These are phyloP conservation scores for Onthophagus sagittarius DNA, from an alignment of 2,888 invertebrate species.

Conservation along the genomic window DNA sequence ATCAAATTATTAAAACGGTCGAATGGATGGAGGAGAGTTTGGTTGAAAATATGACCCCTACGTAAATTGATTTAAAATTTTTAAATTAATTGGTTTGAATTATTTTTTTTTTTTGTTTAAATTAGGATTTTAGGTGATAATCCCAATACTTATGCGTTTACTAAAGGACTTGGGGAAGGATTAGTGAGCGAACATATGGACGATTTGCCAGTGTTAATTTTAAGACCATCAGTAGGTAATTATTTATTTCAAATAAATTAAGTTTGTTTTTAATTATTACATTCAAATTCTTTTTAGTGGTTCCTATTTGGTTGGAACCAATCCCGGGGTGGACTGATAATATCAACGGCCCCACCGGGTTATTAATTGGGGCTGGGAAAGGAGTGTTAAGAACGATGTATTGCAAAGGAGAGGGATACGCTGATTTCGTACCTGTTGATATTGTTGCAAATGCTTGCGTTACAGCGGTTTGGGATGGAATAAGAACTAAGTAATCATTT, in stretches of 20 bases:
- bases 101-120: too few species aligned
- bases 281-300: slow-evolving; percentile 52
- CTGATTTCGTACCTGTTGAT: slow-evolving; percentile 78
- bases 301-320: slow-evolving; percentile 82
- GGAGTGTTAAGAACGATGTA: slow-evolving; percentile 88
- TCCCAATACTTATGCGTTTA: slow-evolving; percentile 92
- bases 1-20: slow-evolving; percentile 69
- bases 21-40: slow-evolving; percentile 77
- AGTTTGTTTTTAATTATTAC: background rate
- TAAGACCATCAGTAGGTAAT: slow-evolving; percentile 82
- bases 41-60: slow-evolving; percentile 60
- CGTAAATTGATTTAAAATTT: slow-evolving; percentile 42
- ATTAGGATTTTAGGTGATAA: slow-evolving; percentile 67
- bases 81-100: background rate
- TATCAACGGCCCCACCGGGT: slow-evolving; percentile 86
- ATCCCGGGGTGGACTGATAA: slow-evolving; percentile 91
- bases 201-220: slow-evolving; percentile 72
- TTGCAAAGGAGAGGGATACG: slow-evolving; percentile 72
- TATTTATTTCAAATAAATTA: background rate
- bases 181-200: slow-evolving; percentile 74
- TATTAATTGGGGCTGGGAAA: slow-evolving; percentile 79
- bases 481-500: slow-evolving; percentile 56
- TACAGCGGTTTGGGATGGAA: slow-evolving; percentile 50
- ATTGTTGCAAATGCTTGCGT: slow-evolving; percentile 67
- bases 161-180: slow-evolving; percentile 87